A percentile compares a stretch with the other conserved stretches of the same genome.
Conservation (phyloP, 1,140 invertebrate species). For the Drosophila quadrilineata region DNA sequence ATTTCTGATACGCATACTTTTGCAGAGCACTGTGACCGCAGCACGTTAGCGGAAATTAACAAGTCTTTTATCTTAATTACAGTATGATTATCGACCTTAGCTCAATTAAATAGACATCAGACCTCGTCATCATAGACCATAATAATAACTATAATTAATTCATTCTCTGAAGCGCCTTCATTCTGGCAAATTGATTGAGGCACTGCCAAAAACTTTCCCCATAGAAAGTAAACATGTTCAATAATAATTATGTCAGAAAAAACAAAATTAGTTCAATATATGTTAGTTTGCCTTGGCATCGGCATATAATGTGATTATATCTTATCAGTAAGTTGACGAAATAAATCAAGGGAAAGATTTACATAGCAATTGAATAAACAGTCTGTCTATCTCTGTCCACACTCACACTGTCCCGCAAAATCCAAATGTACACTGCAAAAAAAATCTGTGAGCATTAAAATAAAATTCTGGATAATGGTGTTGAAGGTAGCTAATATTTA, state of each 20-base stretch:
- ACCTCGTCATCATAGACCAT: too few relatives aligned
- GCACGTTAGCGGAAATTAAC: neutral
- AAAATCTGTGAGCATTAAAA: neutral
- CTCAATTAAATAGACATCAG: neutral
- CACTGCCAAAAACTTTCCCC: too few relatives aligned
- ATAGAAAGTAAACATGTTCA: too few relatives aligned
- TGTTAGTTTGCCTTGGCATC: too few relatives aligned
- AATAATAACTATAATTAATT: too few relatives aligned
- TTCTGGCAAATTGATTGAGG: too few relatives aligned
- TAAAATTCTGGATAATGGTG: neutral
- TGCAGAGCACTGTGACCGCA: neutral
- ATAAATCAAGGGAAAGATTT: slow-evolving; percentile 33
- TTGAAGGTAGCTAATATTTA: too few relatives aligned
- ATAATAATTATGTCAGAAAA: neutral
- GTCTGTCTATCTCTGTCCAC: slow-evolving; percentile 5
- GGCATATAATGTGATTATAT: too few relatives aligned
- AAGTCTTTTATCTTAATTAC: neutral
- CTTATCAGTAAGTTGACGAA: slow-evolving; percentile 36
- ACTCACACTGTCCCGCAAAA: too few relatives aligned
- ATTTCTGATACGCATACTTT: neutral
- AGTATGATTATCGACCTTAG: neutral
- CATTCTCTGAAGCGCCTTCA: too few relatives aligned
- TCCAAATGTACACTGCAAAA: slow-evolving; percentile 6
- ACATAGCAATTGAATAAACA: slow-evolving; percentile 40
- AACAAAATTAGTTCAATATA: slow-evolving; percentile 11